A percentile compares a stretch with the other conserved stretches of the same genome.
Evolutionary conservation across 2,797 vertebrate species (phyloP).

Genomic region (Jordanella pulchra): DNA sequence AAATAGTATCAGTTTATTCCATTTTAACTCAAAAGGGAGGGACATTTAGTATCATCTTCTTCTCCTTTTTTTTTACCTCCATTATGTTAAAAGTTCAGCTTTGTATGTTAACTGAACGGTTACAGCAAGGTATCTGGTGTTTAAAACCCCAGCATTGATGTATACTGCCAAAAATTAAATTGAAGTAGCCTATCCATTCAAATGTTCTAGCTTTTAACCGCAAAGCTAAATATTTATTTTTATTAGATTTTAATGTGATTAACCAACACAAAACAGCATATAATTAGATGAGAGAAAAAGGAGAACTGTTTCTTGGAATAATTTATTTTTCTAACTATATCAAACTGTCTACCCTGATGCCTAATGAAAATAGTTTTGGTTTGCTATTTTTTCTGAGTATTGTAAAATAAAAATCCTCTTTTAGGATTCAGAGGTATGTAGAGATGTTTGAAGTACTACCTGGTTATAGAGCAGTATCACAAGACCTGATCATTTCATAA

Average conservation of each 20-base stretch:
- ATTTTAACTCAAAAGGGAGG: background rate
- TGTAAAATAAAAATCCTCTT: no score
- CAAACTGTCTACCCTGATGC: background rate
- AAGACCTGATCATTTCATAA: no score
- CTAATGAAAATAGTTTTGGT: background rate
- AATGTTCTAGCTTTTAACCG: no score
- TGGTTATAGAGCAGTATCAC: no score
- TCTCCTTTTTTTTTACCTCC: slow-evolving; percentile 6
- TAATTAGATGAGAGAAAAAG: background rate
- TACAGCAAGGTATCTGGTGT: background rate
- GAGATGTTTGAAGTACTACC: no score
- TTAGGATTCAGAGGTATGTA: no score
- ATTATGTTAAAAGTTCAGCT: background rate
- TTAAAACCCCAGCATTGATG: background rate
- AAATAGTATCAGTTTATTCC: slow-evolving; percentile 11
- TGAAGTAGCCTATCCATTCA: no score
- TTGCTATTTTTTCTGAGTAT: no score
- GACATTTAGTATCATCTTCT: background rate
- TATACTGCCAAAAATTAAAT: background rate
- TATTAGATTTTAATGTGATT: no score
- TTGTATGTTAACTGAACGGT: background rate
- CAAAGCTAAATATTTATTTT: background rate
- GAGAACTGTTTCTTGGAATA: background rate
- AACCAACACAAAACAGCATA: background rate
- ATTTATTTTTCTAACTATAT: background rate